Evolutionary conservation across 2,113 vertebrate species (phyloP), one percentile per base, ranked within the genome.

Genomic region (Microtus montanus): DNA sequence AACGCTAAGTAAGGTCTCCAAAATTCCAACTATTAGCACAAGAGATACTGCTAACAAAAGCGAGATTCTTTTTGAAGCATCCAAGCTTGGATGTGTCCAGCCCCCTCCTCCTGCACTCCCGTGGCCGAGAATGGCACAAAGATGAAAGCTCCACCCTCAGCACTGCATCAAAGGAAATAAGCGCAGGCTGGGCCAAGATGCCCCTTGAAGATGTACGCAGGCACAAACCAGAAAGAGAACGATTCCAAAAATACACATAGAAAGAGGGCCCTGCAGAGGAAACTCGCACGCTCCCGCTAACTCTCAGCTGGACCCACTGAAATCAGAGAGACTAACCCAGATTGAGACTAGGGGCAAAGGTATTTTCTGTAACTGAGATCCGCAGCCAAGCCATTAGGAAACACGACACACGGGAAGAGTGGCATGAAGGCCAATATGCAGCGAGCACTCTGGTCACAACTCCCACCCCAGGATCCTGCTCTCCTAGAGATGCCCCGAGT

Each of bases 181-280:
- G 80, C 44, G 70, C 52, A 52, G 92, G 17, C 87, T 64, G 77
- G 92, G 92, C 85, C 90, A 86, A 85, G 80, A 90, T 86, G 63
- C 47, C 19, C 49, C 90, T 87, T 54, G 61, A 96, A 93, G 89
- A 83, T 86, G 9, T 35, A 66, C 38, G 12, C 28, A 47, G 82
- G 80, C 35, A 87, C 58, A 68, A 96, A 66, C 79, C 91, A 92
- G 78, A 92, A 92, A 66, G 91, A 97, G 90, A 96, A 77, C 22
- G 30, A 75, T 92, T 97, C 95, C 73, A 96, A 91, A 97, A 96
- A 96, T 92, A 94, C 49, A 89, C 63, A 84, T 22, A 83, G 92
- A 68, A 47, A 89, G 84, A 85, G 17, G 70, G 82, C 63, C 88
- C 96, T 71, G 49, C 77, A 22, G 77, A 91, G 86, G 54, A 74